Conservation (phyloP, 2,113 vertebrate species). For the Geococcyx californianus region DNA sequence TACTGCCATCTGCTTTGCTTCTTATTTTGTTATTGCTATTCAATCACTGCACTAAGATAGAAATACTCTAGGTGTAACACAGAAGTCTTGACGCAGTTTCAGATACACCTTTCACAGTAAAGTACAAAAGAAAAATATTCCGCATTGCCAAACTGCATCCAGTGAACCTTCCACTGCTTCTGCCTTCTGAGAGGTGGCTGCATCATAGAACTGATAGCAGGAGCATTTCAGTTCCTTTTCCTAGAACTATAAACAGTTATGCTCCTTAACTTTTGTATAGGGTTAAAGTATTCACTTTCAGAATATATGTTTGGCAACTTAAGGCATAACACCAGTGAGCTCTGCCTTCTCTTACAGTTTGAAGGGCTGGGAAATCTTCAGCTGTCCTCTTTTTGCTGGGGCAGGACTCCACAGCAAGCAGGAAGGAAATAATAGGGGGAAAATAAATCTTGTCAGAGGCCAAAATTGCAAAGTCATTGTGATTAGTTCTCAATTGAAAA, state of each 20-base stretch:
- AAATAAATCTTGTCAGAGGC: not conserved
- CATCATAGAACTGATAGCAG: not conserved
- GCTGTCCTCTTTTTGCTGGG: not conserved
- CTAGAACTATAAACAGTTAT: not conserved
- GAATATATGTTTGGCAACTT: not conserved
- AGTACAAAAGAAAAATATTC: not conserved
- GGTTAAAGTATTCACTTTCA: not conserved
- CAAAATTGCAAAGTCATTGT: not conserved
- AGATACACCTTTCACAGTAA: not conserved
- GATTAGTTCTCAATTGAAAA: not conserved
- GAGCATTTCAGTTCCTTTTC: not conserved
- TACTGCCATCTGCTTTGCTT: slow-evolving; percentile 19
- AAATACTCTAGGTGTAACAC: not conserved
- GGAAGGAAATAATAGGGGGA: not conserved
- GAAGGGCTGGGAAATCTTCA: not conserved
- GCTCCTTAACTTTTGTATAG: not conserved
- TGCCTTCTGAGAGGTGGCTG: not conserved
- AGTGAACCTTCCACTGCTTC: not conserved
- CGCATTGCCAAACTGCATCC: not conserved
- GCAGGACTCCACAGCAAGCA: not conserved
- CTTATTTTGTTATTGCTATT: slow-evolving; percentile 35
- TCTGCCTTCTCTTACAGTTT: not conserved
- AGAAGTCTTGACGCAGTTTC: not conserved
- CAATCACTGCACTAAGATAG: not conserved
- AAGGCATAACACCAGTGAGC: not conserved